Evolutionary conservation across 1,140 invertebrate genomes (phyloP), one percentile per base, ranked within the genome.

Genomic region (Drosophila elegans): DNA sequence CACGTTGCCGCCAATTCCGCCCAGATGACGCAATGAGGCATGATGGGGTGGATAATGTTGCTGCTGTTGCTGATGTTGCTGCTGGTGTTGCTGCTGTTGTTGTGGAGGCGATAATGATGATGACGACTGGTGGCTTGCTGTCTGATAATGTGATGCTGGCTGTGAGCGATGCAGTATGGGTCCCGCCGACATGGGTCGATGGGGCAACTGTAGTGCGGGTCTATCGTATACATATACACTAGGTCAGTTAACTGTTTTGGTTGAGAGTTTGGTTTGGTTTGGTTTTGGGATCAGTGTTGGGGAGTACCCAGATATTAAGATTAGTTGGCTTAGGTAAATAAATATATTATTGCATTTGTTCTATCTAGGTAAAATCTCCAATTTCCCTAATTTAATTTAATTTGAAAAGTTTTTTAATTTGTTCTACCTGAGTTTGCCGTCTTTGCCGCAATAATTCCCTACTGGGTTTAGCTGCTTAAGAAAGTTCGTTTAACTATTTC

Each of bases 161-260:
- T 86, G 86, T 84, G 85, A 76, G 53, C 91, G 91, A 91, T 92
- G 91, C 63, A 92, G 64, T 68, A 92, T 81, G 74, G 91, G 91
- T 86, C 91, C 91, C 66, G 91, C 91, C 69, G 91, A 92, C 81
- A 92, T 86, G 66, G 91, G 91, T 45, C 91, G 90, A 88, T 92
- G 86, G 32, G 91, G 91, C 73, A 92, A 79, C 74, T 91, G 91
- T 52, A 82, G 73, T 71, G 85, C 80, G 59, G 91, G 91, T 83
- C 91, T 92, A 78, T 67, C 72, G 62, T 45, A 56, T 25, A 76
- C 69, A 84, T 41, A 76, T 57, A 60, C 46, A 61, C 64, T 77
- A 77, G 55, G 49, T 83, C 72, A 83, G 44, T 82, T 63, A 59
- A 16, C 51, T 7, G 21, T 55, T 39, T 53, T n/a, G 16, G 32